A percentile compares a stretch with the other conserved stretches of the same genome.
Evolutionary conservation across 2,888 invertebrate species (phyloP).

Genomic region (Hypsopygia costalis): DNA sequence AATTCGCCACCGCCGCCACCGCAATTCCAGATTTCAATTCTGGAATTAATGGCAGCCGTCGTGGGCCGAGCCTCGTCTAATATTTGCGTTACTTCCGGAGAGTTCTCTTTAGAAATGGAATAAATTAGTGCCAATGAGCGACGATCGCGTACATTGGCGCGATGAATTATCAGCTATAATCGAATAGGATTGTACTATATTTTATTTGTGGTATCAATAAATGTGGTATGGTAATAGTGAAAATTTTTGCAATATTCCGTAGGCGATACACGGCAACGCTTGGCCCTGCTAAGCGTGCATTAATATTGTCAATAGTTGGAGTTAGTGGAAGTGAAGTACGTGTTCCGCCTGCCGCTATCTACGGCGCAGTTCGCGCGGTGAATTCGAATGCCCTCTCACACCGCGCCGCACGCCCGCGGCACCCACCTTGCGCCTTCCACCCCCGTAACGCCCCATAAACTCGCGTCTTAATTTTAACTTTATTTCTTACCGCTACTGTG

Average conservation of each 20-base stretch:
- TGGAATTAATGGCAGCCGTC: constrained; percentile 76
- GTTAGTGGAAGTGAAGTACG: constrained; percentile 80
- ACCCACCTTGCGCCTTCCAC: constrained; percentile 56
- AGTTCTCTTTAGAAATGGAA: constrained; percentile 70
- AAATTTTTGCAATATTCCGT: constrained; percentile 47
- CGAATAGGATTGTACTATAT: constrained; percentile 9
- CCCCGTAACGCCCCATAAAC: constrained; percentile 77
- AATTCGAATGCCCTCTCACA: constrained; percentile 73
- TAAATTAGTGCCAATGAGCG: constrained; percentile 67
- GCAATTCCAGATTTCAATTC: constrained; percentile 80
- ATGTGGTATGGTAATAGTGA: constrained; percentile 8
- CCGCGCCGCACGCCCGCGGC: constrained; percentile 38
- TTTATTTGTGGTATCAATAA: not conserved
- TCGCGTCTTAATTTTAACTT: constrained; percentile 80
- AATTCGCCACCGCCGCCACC: constrained; percentile 71
- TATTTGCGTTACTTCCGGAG: constrained; percentile 77
- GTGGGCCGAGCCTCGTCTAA: constrained; percentile 73
- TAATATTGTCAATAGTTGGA: constrained; percentile 81
- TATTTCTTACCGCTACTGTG: constrained; percentile 76
- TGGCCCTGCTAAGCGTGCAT: constrained; percentile 77
- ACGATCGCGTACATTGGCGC: constrained; percentile 25
- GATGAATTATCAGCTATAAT: constrained; percentile 22
- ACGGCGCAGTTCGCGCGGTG: constrained; percentile 74
- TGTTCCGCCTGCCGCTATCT: constrained; percentile 80
- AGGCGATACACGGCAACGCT: constrained; percentile 63